Conservation (phyloP, 2,113 vertebrate genomes). For the Zapornia atra region DNA sequence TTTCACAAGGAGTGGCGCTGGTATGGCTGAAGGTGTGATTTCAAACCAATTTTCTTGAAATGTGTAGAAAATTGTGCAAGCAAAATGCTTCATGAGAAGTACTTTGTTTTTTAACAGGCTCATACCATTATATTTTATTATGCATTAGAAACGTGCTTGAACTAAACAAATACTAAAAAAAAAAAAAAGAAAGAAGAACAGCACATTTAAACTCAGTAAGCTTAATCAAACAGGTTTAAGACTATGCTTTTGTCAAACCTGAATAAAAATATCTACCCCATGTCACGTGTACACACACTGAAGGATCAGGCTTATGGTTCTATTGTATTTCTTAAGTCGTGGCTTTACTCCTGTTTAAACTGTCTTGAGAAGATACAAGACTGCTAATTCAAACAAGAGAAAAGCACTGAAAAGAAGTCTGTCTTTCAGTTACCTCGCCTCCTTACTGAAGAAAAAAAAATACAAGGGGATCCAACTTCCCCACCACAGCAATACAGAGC, state of each 20-base stretch:
- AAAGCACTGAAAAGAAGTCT: background rate
- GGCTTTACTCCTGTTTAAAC: background rate
- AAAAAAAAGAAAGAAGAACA: background rate
- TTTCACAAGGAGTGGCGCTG: background rate
- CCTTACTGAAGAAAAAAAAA: background rate
- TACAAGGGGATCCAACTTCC: background rate
- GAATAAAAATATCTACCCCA: background rate
- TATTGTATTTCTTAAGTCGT: background rate
- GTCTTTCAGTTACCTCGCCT: slow-evolving; percentile 1
- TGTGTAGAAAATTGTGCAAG: background rate
- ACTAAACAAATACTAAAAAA: background rate
- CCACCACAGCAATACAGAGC: background rate
- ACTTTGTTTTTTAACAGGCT: slow-evolving; percentile 21
- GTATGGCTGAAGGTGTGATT: background rate
- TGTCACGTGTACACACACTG: background rate
- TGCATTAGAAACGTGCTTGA: background rate
- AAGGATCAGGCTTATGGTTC: background rate
- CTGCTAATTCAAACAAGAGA: background rate
- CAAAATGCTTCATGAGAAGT: background rate
- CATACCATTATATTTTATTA: background rate
- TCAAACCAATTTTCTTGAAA: background rate
- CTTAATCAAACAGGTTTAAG: background rate
- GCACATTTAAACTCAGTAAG: background rate
- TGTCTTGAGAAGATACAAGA: background rate
- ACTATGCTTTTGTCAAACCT: background rate